Evolutionary conservation across 2,113 vertebrate genomes (phyloP), one percentile per base, ranked within the genome.

Genomic region (human): DNA sequence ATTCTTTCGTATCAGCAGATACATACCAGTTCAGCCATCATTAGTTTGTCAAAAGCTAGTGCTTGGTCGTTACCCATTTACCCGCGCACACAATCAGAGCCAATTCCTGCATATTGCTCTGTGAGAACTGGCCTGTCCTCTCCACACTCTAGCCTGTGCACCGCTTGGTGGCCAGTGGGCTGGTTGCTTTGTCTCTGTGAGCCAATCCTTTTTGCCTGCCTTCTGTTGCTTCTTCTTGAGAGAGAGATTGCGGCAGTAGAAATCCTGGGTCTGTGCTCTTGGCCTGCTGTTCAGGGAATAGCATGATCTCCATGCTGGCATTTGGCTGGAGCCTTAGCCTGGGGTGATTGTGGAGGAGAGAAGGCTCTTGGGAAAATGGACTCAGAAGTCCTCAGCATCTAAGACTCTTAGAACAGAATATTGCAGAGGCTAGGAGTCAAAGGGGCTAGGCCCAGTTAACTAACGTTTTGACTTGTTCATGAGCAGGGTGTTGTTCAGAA

Each of bases 401-500:
- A n/a, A 68, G 14, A 76, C 16, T 48, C 16, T 38, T 30, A 18
- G 82, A n/a, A 18, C 9, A 55, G 14, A 80, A 72, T 40, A 11
- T 35, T 45, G n/a, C 38, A 48, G 4, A 35, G 85, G 64, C n/a
- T 16, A 18, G 85, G 70, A 59, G 20, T 87, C 76, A 75, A 80
- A 81, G 55, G 50, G 3, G 2, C 55, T 43, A 27, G 30, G 61
- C 45, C 25, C 30, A n/a, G 38, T 66, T 40, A 78, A 61, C 35
- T 3, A 10, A 35, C 22, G 27, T 92, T 94, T 68, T 43, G 61
- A 55, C 61, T 80, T 90, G 40, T 76, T 61, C 52, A 22, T 75
- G 55, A 70, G 55, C 6, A 12, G 81, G 45, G 9, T 94, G 18
- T 57, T 94, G 48, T 64, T 90, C 57, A 89, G 57, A 64, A 94